Percentiles rank a stretch among this genome's conserved stretches.
These are phyloP conservation scores for Lepidurus apus DNA, from an alignment of 1,140 invertebrate species.

Conservation along the genomic window DNA sequence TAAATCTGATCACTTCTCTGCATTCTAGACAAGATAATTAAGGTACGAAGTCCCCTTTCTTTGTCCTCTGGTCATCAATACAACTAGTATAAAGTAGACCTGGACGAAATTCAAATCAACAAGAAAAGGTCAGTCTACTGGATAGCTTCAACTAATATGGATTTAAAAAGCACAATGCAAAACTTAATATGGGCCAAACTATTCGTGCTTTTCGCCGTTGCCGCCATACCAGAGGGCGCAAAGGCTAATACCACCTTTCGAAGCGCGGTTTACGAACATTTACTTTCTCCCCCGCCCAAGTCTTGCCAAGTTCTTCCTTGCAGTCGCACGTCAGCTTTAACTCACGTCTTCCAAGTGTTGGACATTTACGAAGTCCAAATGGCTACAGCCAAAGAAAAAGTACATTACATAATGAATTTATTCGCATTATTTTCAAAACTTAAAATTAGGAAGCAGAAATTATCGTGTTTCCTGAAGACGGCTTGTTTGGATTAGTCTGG, in stretches of 20 bases:
- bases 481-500: slow-evolving; percentile 33
- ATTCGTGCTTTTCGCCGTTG: background rate
- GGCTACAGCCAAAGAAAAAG: background rate
- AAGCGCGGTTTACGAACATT: slow-evolving; percentile 31
- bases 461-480: slow-evolving; percentile 47
- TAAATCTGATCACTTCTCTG: background rate
- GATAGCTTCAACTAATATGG: no score
- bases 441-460: slow-evolving; percentile 43
- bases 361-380: slow-evolving; percentile 32
- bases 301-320: slow-evolving; percentile 18
- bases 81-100: no score
- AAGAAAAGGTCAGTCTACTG: no score
- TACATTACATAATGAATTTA: background rate
- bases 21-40: background rate
- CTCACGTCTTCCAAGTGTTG: background rate
- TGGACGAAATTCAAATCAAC: no score
- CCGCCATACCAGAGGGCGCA: background rate
- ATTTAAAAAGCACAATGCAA: no score
- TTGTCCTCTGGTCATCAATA: background rate
- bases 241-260: background rate
- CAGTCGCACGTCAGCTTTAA: slow-evolving; percentile 22
- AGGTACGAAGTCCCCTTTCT: background rate
- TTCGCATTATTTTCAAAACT: background rate
- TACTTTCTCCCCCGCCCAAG: background rate
- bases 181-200: no score